Conservation (phyloP, 2,113 vertebrate species). For the Thermophis baileyi region DNA sequence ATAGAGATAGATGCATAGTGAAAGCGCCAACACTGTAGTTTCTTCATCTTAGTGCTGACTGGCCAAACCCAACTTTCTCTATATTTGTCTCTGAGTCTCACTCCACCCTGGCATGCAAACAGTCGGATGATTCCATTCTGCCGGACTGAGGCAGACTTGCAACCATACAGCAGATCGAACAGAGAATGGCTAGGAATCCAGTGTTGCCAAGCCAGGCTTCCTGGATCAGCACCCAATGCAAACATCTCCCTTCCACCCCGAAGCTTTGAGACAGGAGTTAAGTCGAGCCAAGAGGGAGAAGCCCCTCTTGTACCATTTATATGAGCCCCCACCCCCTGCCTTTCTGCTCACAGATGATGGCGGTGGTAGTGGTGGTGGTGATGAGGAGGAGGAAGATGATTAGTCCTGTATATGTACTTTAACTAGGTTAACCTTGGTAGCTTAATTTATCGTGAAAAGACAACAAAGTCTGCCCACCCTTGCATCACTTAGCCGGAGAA, state of each 20-base stretch:
- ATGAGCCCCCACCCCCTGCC: background rate
- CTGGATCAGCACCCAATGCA: background rate
- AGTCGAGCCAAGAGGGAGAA: constrained; percentile 29
- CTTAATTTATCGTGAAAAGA: background rate
- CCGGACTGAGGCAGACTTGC: background rate
- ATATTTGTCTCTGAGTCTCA: background rate
- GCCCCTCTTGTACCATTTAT: background rate
- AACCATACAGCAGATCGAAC: background rate
- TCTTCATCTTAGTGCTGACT: constrained; percentile 21
- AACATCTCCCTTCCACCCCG: constrained; percentile 32
- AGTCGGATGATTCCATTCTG: background rate
- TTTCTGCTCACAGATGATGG: background rate
- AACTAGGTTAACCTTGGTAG: background rate
- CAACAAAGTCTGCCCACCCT: background rate
- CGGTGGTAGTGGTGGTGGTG: background rate
- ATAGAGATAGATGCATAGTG: background rate
- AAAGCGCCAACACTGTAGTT: background rate
- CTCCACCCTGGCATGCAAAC: background rate
- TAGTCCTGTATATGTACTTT: background rate
- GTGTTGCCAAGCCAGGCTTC: background rate
- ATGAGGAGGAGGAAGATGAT: background rate
- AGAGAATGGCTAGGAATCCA: background rate
- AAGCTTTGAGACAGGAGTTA: constrained; percentile 41
- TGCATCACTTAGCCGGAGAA: background rate
- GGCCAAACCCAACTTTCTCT: constrained; percentile 15